Conservation (phyloP, 2,113 vertebrate genomes). For the Hydrolagus affinis region DNA sequence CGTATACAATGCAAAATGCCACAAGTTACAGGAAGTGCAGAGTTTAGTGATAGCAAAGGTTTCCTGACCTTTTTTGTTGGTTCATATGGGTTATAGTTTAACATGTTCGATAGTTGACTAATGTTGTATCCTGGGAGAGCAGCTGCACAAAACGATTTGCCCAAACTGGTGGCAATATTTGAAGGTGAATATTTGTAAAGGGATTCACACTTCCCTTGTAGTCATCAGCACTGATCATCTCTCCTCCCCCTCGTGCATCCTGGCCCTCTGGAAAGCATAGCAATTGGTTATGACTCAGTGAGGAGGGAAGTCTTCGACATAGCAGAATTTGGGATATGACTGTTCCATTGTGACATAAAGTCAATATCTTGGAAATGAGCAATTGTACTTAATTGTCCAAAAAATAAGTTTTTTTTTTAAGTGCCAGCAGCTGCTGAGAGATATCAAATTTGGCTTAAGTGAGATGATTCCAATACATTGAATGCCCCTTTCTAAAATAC, state of each 20-base stretch:
- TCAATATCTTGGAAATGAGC: neutral
- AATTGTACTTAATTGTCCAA: neutral
- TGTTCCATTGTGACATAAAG: neutral
- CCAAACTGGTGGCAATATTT: neutral
- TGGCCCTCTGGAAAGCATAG: neutral
- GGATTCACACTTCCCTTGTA: neutral
- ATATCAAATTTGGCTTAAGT: too few relatives aligned
- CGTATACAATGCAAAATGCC: neutral
- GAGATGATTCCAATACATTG: too few relatives aligned
- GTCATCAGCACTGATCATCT: neutral
- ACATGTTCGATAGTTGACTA: neutral
- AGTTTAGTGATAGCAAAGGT: neutral
- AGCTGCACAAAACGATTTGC: neutral
- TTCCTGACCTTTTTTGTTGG: neutral
- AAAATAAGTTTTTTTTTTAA: neutral
- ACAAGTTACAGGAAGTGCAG: neutral
- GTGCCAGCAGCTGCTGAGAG: neutral
- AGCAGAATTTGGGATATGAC: neutral
- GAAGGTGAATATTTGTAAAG: neutral
- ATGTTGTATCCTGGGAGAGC: neutral
- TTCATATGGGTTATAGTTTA: neutral
- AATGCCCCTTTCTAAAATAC: too few relatives aligned
- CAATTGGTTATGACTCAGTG: constrained; percentile 5
- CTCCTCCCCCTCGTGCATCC: neutral
- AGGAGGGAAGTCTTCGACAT: constrained; percentile 3